Evolutionary conservation across 2,113 vertebrate genomes (phyloP).

Genomic region (Neotragus pygmaeus): DNA sequence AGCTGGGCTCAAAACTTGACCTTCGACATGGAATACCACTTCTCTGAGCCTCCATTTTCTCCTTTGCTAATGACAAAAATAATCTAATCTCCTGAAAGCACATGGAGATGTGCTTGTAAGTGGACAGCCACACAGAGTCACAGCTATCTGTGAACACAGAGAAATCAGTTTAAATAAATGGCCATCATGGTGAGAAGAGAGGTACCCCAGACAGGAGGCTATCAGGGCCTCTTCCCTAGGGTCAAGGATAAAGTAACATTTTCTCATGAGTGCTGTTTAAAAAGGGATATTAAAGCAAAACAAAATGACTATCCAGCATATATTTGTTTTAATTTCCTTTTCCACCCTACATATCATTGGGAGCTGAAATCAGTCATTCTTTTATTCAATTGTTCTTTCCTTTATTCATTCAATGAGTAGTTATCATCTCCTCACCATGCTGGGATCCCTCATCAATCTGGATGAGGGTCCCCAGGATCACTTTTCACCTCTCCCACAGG

Average conservation of each 20-base stretch:
- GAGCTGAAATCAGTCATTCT: neutral
- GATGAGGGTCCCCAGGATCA: accelerated
- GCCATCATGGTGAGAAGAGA: neutral
- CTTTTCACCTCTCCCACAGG: neutral
- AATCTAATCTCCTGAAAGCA: too few relatives aligned
- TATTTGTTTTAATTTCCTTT: neutral
- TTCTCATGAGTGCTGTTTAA: neutral
- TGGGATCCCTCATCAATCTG: neutral
- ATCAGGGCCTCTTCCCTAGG: accelerated
- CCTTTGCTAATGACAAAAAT: neutral
- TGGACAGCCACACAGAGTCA: accelerated
- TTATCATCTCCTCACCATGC: too few relatives aligned
- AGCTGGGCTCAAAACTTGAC: neutral
- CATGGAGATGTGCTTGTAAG: accelerated
- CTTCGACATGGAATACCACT: too few relatives aligned
- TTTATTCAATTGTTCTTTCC: neutral
- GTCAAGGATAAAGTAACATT: neutral
- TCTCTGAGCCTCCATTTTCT: neutral
- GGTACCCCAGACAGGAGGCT: accelerated
- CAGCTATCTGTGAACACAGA: neutral
- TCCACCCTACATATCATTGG: accelerated
- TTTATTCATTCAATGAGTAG: neutral
- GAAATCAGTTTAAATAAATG: accelerated
- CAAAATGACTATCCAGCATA: neutral
- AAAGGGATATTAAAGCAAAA: neutral